Conservation (phyloP, 1,140 invertebrate genomes). For the Berghia stephanieae region DNA sequence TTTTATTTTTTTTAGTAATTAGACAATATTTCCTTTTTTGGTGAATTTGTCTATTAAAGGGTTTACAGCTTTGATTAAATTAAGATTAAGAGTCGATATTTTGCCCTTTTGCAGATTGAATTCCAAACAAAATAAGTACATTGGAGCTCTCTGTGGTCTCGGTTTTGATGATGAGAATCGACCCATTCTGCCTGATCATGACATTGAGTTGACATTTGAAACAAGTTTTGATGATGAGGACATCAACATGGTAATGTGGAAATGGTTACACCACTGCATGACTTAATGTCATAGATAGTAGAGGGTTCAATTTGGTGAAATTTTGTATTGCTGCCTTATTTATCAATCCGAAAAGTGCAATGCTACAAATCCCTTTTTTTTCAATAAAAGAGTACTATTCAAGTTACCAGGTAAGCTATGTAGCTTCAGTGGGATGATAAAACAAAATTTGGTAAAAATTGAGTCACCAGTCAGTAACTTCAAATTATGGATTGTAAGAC, state of each 20-base stretch:
- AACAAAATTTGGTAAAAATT: too few relatives aligned
- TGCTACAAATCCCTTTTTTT: neutral
- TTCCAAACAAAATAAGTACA: slow-evolving; percentile 72
- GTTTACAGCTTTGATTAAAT: neutral
- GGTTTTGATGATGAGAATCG: slow-evolving; percentile 72
- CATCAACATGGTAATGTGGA: slow-evolving; percentile 44
- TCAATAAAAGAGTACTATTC: neutral
- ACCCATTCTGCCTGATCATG: slow-evolving; percentile 81
- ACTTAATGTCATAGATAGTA: neutral
- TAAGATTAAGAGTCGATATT: neutral
- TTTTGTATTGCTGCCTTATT: neutral
- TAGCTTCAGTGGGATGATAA: too few relatives aligned
- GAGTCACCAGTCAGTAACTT: too few relatives aligned
- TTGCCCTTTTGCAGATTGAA: slow-evolving; percentile 66
- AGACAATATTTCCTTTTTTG: too few relatives aligned
- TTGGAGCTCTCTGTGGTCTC: slow-evolving; percentile 83
- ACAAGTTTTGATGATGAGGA: slow-evolving; percentile 54
- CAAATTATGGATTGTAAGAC: too few relatives aligned
- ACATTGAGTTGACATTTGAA: slow-evolving; percentile 76
- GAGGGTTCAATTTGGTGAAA: too few relatives aligned
- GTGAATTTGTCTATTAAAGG: too few relatives aligned
- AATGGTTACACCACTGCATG: neutral
- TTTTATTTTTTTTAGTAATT: too few relatives aligned
- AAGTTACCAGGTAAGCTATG: neutral
- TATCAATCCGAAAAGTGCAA: neutral